Base-by-base conservation (phyloP, 2,113 vertebrate genomes). In the Epinephelus moara region DNA sequence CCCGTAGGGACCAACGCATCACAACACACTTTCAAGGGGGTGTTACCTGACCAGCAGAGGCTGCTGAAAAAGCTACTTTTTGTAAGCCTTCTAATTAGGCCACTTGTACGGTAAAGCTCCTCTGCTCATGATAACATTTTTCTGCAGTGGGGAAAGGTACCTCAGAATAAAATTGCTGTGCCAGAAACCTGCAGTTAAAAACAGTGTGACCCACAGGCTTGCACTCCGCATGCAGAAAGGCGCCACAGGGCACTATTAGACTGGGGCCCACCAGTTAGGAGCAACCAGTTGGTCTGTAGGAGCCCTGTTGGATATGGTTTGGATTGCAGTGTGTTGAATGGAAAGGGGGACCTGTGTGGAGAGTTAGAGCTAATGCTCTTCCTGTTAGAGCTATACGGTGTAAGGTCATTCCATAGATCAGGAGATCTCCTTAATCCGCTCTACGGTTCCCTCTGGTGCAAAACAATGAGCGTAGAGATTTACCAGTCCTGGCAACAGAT, bases 401-500 rank as follows among this genome's bases (percentile, higher is more conserved):
- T 84, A 79, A 91, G 81, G 90, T 91, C 78, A 88, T 85, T 81
- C 70, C 84, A 89, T 68, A 85, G 89, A 89, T 90, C 83, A 78
- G 85, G 78, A 91, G 86, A 92, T 91, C 88, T 80, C 72, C 82
- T 80, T 92, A 90, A 92, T 88, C 86, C 40, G 8, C 75, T 86
- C 62, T 72, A 52, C n/a, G n/a, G 72, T 78, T 91, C 81, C 73
- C 77, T 64, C 7, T 83, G 68, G 83, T 87, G 85, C 85, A 78
- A 77, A 89, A 85, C 85, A 90, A 78, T 81, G 80, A 82, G 60
- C 12, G 18, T 60, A 56, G 85, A 92, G 84, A 88, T 84, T 88
- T 90, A 80, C 71, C 87, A 74, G 80, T 88, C 80, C 79, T 90
- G 72, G 88, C 86, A 91, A 88, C 88, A 93, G 88, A 92, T 90